Percentiles rank a stretch among this genome's conserved stretches.
These are phyloP conservation scores for Rhabdomys pumilio DNA, from an alignment of 2,797 vertebrate genomes.

Conservation along the genomic window DNA sequence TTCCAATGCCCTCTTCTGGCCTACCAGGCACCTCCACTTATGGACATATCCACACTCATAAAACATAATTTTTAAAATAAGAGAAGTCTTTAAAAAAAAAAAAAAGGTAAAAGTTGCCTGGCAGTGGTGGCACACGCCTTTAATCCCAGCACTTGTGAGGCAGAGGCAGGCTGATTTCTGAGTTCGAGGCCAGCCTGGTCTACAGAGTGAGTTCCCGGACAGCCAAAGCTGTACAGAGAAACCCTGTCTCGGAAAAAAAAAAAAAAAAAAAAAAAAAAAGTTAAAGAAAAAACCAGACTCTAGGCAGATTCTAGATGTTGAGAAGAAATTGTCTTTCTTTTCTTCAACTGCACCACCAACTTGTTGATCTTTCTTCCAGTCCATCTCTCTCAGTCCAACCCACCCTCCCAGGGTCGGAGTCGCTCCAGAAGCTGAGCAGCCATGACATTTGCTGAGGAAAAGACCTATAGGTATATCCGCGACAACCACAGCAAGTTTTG, in stretches of 20 bases:
- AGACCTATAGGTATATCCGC: constrained; percentile 79
- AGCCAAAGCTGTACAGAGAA: no score
- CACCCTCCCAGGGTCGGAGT: not conserved
- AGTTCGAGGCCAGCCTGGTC: no score
- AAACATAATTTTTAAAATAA: not conserved
- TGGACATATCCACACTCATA: not conserved
- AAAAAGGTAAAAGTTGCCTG: no score
- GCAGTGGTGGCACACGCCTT: no score
- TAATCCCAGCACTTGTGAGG: no score
- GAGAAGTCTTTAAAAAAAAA: not conserved
- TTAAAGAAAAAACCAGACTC: constrained; percentile 19
- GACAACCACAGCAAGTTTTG: constrained; percentile 68
- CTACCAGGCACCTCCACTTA: not conserved
- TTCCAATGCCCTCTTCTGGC: not conserved
- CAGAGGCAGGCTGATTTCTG: no score
- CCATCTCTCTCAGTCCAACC: not conserved
- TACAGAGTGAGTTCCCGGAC: no score
- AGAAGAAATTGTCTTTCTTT: constrained; percentile 49
- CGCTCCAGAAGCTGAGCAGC: constrained; percentile 48
- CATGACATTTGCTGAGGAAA: constrained; percentile 81
- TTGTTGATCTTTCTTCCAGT: constrained; percentile 66
- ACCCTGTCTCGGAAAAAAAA: no score
- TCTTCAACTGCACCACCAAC: not conserved
- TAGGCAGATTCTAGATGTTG: not conserved
- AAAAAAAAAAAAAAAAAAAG: not conserved